Conservation (phyloP, 53 echinoderm and acorn worm genomes). For the Paracentrotus lividus region DNA sequence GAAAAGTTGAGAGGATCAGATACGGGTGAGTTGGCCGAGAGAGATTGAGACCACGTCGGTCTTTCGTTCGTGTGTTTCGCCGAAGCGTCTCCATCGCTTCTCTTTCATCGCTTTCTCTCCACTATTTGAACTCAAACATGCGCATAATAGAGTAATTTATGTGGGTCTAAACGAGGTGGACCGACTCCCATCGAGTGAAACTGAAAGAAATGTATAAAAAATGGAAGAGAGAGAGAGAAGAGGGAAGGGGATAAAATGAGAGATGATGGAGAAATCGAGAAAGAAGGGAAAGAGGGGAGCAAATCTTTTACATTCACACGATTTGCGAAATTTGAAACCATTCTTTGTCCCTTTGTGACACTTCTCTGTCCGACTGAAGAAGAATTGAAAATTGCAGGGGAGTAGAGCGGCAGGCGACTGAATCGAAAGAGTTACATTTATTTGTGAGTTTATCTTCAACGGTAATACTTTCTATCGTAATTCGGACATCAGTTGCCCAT, state of each 20-base stretch:
- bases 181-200: constrained; percentile 30
- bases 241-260: constrained; percentile 36
- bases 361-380: constrained; percentile 67
- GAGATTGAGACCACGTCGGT: background rate
- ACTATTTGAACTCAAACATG: constrained; percentile 72
- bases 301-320: constrained; percentile 70
- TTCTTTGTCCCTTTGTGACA: constrained; percentile 74
- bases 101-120: constrained; percentile 61
- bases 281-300: constrained; percentile 4
- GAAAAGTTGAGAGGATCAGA: constrained; percentile 22
- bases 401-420: constrained; percentile 3
- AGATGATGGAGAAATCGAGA: constrained; percentile 37
- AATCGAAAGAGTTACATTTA: constrained; percentile 35
- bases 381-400: constrained; percentile 22
- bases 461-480: constrained; percentile 25
- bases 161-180: constrained; percentile 70
- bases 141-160: constrained; percentile 73
- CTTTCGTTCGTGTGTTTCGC: constrained; percentile 20
- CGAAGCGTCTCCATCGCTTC: constrained; percentile 54
- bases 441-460: constrained; percentile 54
- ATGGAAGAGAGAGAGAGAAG: constrained; percentile 38
- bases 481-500: constrained; percentile 3
- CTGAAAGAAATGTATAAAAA: background rate
- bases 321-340: constrained; percentile 71
- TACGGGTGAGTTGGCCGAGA: constrained; percentile 21